Evolutionary conservation across 1,140 invertebrate genomes (phyloP), one percentile per base, ranked within the genome.

Genomic region (Carposina sasakii): DNA sequence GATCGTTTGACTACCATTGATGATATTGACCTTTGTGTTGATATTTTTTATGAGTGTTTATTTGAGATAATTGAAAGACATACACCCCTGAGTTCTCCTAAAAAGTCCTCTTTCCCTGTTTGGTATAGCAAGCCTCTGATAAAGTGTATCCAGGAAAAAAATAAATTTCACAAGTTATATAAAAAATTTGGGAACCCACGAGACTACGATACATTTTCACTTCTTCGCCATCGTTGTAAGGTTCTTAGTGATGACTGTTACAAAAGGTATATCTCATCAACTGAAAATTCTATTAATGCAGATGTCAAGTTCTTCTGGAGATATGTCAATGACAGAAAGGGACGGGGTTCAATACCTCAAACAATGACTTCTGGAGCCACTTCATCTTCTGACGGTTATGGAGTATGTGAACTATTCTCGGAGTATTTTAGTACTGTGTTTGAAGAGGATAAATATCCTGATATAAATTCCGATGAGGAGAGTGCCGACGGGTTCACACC

Each of bases 331-430:
- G 2, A n/a, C 20, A 37, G 20, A 20, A 37, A 37, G 16, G 3
- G 16, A 8, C 17, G 17, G 5, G 20, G 2, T 10, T 3, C 8
- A 3, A 3, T 37, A 37, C 34, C 34, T 20, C 4, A 37, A 20
- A 8, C 34, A 10, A 19, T 37, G 16, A 37, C 8, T 8, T 37
- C 3, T 20, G 19, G n/a, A 19, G 19, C 5, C 20, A 37, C 5
- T 8, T 5, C 34, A 5, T 15, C 34, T 5, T 8, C 8, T 19
- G 13, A 20, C n/a, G 3, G 16, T 8, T 19, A 16, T 5, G n/a
- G 17, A 19, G 20, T 37, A 19, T 37, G 34, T 37, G 34, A 37
- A 19, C n/a, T 37, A 37, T 37, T 37, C 13, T 37, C 34, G n/a
- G 15, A 37, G 20, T 37, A 37, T 19, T 37, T 37, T 20, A 3